A percentile compares a stretch with the other conserved stretches of the same genome.
phyloP scores from a whole-genome alignment of 1,140 invertebrate species.

The Rhynchophorus ferrugineus region DNA sequence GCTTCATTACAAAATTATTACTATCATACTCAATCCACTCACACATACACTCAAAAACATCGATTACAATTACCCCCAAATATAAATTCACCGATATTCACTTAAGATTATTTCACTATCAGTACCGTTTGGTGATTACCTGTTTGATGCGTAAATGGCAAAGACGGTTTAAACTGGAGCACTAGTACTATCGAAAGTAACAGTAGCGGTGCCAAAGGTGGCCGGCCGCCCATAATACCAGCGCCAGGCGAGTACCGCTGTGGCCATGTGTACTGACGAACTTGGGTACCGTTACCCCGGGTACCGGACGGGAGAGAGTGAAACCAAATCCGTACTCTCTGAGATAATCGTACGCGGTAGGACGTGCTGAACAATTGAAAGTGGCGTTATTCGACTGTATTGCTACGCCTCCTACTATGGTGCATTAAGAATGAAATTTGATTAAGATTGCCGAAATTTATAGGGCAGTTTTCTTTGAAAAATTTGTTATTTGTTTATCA shows the following conservation, averaged over 20 bases:
- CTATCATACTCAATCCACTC: no score
- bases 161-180: conserved; percentile 12
- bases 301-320: neutral
- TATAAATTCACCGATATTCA: no score
- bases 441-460: no score
- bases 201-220: conserved; percentile 10
- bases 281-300: conserved; percentile 7
- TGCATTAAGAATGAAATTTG: no score
- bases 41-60: no score
- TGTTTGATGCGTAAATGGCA: conserved; percentile 13
- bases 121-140: no score
- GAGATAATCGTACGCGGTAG: neutral
- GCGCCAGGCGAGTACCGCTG: conserved; percentile 10
- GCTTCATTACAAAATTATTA: no score
- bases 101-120: no score
- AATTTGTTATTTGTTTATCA: no score
- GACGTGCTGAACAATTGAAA: neutral
- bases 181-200: conserved; percentile 16
- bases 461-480: no score
- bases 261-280: conserved; percentile 10
- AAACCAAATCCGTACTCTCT: neutral
- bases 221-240: conserved; percentile 15
- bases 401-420: no score
- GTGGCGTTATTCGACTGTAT: neutral
- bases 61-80: no score